Base-by-base conservation (phyloP, 2,113 vertebrate genomes). In the Hypocryptadius cinnamomeus region DNA sequence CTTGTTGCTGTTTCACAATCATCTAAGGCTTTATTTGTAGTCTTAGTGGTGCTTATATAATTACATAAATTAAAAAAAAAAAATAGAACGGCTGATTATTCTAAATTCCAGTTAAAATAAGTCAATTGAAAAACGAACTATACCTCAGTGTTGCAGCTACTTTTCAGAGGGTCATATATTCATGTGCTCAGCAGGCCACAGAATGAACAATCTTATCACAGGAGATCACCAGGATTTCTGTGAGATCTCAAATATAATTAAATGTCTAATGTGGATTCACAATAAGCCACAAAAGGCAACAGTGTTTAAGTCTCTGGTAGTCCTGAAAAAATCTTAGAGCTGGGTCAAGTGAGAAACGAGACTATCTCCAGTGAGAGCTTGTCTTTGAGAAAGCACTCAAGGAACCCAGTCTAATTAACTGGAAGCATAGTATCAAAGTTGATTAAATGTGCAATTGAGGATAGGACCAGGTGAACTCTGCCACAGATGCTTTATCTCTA, bases 91-190 rank as follows among this genome's bases (percentile, higher is more conserved):
- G 40, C 57, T 85, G 79, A 93, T 93, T 93, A 84, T 84, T 69
- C 60, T 81, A 66, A 96, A 94, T 92, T 94, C 94, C 87, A 88
- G n/a, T 71, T 91, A 31, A 95, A 91, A 92, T 78, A 18, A 85
- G 48, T 85, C 51, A 85, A 47, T 53, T 74, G 51, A 72, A 83
- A 91, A 85, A 77, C 82, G 60, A 93, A 77, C 74, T 94, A 53
- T 80, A 76, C 27, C 40, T 93, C 71, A 83, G 42, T 63, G 66
- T 80, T 85, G 85, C 60, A 71, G 54, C 77, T 88, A 9, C 8
- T 11, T 44, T 91, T 89, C 48, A 71, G 87, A 88, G 35, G 24
- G n/a, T 74, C 42, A 59, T 44, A 66, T 20, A 70, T 64, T 74
- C 33, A 23, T 59, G 31, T 59, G 16, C 47, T 91, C 42, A 50